Conservation (phyloP, 2,888 invertebrate genomes). For the Athalia rosae region DNA sequence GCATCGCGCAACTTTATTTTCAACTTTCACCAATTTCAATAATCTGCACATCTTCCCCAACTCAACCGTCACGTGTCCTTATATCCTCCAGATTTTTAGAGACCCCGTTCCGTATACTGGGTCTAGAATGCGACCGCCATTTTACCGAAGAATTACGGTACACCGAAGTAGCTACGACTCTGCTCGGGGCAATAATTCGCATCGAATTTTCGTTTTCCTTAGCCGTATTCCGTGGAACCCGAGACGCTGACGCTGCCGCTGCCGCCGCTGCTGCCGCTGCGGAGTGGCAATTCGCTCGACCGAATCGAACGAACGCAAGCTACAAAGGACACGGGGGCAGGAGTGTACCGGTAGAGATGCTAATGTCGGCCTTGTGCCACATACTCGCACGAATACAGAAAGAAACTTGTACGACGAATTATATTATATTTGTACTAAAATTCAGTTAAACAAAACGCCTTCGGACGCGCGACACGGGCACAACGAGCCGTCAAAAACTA, state of each 20-base stretch:
- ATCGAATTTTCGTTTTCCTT: too few species aligned
- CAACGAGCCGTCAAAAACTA: conserved; percentile 30
- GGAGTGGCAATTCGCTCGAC: conserved; percentile 22
- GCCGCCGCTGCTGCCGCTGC: not conserved
- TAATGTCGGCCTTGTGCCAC: conserved; percentile 74
- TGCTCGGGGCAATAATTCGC: too few species aligned
- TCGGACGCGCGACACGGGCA: not conserved
- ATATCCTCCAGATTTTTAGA: not conserved
- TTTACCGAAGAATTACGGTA: too few species aligned
- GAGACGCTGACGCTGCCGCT: not conserved
- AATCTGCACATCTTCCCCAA: not conserved
- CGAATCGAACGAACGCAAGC: conserved; percentile 34
- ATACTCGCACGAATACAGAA: conserved; percentile 64
- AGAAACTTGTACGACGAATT: not conserved
- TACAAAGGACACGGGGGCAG: conserved; percentile 50
- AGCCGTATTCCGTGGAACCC: too few species aligned
- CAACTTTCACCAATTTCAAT: conserved; percentile 39
- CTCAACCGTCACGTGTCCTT: not conserved
- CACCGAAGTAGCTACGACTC: too few species aligned
- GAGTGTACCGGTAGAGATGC: conserved; percentile 73
- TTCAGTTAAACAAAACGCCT: conserved; percentile 33
- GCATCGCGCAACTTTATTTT: conserved; percentile 34
- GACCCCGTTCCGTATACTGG: too few species aligned
- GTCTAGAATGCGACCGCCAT: too few species aligned
- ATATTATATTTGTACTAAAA: conserved; percentile 10